Conservation (phyloP, 2,888 invertebrate species). For the Nasonia oneida region DNA sequence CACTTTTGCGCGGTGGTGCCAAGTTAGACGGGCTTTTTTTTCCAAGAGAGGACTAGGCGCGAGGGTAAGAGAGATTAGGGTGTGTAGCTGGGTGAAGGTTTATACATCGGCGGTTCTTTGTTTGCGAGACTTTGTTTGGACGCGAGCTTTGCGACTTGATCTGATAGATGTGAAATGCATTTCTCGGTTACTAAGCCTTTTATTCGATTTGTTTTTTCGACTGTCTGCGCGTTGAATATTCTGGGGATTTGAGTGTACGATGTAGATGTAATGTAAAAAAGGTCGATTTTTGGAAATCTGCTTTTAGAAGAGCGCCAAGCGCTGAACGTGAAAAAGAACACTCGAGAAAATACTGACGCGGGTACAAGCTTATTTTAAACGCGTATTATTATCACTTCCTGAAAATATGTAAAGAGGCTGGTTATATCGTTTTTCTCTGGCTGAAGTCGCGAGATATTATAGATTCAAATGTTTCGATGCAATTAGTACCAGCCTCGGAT, state of each 20-base stretch:
- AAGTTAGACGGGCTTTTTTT: background rate
- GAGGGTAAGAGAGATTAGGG: background rate
- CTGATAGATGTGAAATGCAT: background rate
- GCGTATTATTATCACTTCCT: no score
- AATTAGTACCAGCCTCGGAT: no score
- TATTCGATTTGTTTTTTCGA: background rate
- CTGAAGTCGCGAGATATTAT: no score
- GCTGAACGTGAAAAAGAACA: background rate
- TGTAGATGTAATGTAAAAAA: no score
- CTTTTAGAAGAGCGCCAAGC: background rate
- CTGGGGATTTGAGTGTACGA: background rate
- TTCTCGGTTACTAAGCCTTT: background rate
- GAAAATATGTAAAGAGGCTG: no score
- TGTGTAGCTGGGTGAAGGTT: background rate
- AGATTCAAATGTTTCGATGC: no score
- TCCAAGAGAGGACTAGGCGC: background rate
- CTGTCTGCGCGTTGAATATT: background rate
- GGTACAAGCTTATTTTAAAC: no score
- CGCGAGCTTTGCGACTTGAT: background rate
- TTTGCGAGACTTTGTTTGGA: background rate
- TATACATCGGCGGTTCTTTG: background rate
- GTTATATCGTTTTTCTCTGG: no score
- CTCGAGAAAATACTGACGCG: background rate
- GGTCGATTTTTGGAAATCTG: background rate
- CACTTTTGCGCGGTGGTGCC: background rate